These are phyloP conservation scores for Spialia ferax DNA, from an alignment of 2,888 invertebrate species.

Conservation along the genomic window DNA sequence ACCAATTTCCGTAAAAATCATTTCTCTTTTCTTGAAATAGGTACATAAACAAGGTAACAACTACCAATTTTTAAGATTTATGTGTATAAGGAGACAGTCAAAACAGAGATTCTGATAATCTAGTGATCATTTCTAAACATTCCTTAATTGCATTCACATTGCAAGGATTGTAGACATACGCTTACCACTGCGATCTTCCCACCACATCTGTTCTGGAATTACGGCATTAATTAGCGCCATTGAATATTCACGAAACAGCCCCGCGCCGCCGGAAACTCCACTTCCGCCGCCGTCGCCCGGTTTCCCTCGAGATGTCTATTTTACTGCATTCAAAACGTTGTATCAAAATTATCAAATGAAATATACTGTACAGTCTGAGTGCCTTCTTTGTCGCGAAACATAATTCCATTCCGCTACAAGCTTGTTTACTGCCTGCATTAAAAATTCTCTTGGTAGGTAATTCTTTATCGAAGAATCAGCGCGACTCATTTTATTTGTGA, in stretches of 20 bases:
- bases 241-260: slow-evolving; percentile 64
- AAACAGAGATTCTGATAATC: not conserved
- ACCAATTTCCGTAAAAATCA: too few relatives aligned
- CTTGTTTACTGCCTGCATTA: slow-evolving; percentile 22
- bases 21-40: too few relatives aligned
- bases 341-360: slow-evolving; percentile 22
- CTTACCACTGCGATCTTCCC: slow-evolving; percentile 11
- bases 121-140: not conserved
- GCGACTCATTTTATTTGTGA: slow-evolving; percentile 35
- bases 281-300: slow-evolving; percentile 57
- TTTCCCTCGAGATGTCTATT: slow-evolving; percentile 32
- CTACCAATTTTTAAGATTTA: not conserved
- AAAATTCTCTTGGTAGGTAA: slow-evolving; percentile 30
- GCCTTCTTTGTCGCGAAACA: slow-evolving; percentile 11
- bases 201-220: slow-evolving; percentile 21
- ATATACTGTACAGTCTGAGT: slow-evolving; percentile 20
- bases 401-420: slow-evolving; percentile 10
- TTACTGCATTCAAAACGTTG: slow-evolving; percentile 23
- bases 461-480: slow-evolving; percentile 36
- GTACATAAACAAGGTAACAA: too few relatives aligned
- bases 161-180: not conserved
- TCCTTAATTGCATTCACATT: not conserved
- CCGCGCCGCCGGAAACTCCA: slow-evolving; percentile 66
- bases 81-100: too few relatives aligned
- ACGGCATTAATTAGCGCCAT: slow-evolving; percentile 66